These are phyloP conservation scores for Mycteria americana DNA, from an alignment of 2,797 vertebrate species.

Conservation along the genomic window DNA sequence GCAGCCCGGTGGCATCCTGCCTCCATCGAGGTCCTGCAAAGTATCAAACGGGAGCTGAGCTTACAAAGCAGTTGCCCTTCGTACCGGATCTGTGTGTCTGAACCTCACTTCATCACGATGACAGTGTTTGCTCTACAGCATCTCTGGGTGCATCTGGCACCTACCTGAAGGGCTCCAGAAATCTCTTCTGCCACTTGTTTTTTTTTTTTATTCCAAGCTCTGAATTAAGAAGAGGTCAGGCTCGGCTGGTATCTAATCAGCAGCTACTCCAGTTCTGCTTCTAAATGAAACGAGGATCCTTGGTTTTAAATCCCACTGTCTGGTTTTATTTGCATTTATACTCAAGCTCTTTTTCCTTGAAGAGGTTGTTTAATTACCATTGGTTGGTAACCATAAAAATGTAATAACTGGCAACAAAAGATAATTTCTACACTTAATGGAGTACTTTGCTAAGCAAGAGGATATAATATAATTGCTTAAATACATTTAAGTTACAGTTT, in stretches of 20 bases:
- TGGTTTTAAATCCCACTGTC: not conserved
- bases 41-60: not conserved
- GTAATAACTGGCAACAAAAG: constrained; percentile 48
- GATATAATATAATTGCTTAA: constrained; percentile 4
- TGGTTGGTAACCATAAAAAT: constrained; percentile 49
- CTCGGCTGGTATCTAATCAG: not conserved
- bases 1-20: not conserved
- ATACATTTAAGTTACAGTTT: not conserved
- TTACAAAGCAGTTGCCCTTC: not conserved
- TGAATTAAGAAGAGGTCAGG: not conserved
- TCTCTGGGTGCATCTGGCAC: not conserved
- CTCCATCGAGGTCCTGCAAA: not conserved
- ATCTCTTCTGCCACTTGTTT: not conserved
- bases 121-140: not conserved
- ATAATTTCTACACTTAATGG: constrained; percentile 27
- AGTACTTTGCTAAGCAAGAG: not conserved
- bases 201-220: not conserved
- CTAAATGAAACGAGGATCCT: not conserved
- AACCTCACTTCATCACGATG: accelerated
- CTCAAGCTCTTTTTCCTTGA: constrained; percentile 15
- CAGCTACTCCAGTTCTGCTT: not conserved
- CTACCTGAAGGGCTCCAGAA: not conserved
- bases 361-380: not conserved
- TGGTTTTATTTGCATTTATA: constrained; percentile 17
- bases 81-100: accelerated